These are phyloP conservation scores for Lycodopsis pacificus DNA, from an alignment of 2,797 vertebrate genomes.

Conservation along the genomic window DNA sequence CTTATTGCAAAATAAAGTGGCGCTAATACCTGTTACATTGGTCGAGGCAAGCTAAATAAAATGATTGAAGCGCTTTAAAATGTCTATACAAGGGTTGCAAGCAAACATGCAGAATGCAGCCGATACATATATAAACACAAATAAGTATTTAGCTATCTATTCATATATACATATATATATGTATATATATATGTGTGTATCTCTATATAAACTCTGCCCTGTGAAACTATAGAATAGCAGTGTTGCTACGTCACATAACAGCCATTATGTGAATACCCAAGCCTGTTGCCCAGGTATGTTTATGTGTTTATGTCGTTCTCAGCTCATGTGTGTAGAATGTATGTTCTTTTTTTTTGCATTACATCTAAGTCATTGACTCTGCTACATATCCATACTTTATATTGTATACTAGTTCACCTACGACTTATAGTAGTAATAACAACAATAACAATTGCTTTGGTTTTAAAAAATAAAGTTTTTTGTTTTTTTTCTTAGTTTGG, in stretches of 20 bases:
- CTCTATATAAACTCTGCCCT: slow-evolving; percentile 80
- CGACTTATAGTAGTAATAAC: slow-evolving; percentile 80
- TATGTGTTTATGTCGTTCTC: slow-evolving; percentile 56
- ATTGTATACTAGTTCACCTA: slow-evolving; percentile 73
- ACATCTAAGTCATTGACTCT: slow-evolving; percentile 87
- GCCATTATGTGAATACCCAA: slow-evolving; percentile 77
- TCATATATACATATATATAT: slow-evolving; percentile 66
- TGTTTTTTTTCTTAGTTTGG: slow-evolving; percentile 82
- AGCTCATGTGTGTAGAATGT: slow-evolving; percentile 62
- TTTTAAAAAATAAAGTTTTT: slow-evolving; percentile 87
- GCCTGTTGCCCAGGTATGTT: slow-evolving; percentile 67
- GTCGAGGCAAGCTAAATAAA: slow-evolving; percentile 79
- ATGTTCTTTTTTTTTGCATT: slow-evolving; percentile 84
- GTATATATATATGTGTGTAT: slow-evolving; percentile 66
- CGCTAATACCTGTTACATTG: slow-evolving; percentile 60
- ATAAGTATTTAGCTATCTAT: slow-evolving; percentile 75
- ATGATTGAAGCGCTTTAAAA: slow-evolving; percentile 77
- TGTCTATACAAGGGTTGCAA: slow-evolving; percentile 76
- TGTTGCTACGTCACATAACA: slow-evolving; percentile 84
- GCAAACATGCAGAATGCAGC: slow-evolving; percentile 86
- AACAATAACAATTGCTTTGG: slow-evolving; percentile 88
- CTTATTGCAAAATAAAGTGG: slow-evolving; percentile 68
- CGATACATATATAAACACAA: slow-evolving; percentile 82
- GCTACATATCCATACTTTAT: slow-evolving; percentile 87
- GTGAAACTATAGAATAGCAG: slow-evolving; percentile 78